phyloP scores from a whole-genome alignment of 2,888 invertebrate species.

The Limnephilus auricula region DNA sequence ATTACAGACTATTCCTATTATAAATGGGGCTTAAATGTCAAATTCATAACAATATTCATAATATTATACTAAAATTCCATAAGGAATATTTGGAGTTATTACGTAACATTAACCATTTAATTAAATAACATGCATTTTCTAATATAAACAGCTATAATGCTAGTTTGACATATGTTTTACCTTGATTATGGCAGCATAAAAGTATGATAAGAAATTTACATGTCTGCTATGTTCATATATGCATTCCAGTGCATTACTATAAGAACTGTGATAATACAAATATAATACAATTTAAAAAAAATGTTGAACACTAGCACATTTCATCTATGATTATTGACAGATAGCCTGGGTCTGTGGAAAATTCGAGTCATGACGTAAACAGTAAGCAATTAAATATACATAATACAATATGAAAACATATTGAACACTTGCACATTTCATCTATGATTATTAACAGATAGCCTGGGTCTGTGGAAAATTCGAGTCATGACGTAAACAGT shows the following conservation, averaged over 20 bases:
- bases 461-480: neutral
- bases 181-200: neutral
- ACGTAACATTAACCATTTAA: neutral
- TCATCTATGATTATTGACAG: neutral
- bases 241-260: neutral
- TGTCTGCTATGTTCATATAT: neutral
- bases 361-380: neutral
- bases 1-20: too few relatives aligned
- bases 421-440: neutral
- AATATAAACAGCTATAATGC: neutral
- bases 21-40: too few relatives aligned
- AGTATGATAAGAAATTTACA: neutral
- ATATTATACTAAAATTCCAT: neutral
- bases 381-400: neutral
- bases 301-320: neutral
- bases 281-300: neutral
- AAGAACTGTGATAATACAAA: neutral
- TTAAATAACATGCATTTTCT: neutral
- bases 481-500: neutral
- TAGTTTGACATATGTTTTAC: neutral
- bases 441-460: neutral
- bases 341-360: neutral
- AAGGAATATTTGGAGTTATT: neutral
- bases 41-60: neutral
- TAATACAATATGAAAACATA: neutral